Conservation (phyloP, 1,140 invertebrate species). For the Caenorhabditis remanei region DNA sequence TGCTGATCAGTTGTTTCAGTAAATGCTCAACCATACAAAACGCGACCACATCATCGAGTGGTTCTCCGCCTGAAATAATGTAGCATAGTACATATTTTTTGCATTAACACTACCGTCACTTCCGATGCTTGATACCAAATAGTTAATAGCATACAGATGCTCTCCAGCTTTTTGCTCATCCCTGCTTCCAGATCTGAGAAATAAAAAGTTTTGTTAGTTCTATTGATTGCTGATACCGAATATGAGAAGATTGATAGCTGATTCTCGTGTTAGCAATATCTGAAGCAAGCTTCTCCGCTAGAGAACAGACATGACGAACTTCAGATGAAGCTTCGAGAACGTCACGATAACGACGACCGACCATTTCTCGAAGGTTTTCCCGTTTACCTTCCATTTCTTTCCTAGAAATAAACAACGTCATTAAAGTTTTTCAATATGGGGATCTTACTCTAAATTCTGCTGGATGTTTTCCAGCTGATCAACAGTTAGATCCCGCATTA, state of each 20-base stretch:
- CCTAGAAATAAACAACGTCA: conserved; percentile 61
- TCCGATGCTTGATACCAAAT: conserved; percentile 26
- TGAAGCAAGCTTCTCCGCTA: background rate
- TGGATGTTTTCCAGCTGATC: conserved; percentile 76
- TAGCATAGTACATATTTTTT: background rate
- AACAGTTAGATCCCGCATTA: conserved; percentile 75
- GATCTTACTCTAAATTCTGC: conserved; percentile 66
- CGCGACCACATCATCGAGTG: conserved; percentile 17
- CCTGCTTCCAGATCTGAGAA: background rate
- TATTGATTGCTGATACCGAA: background rate
- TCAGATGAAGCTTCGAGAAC: conserved; percentile 78
- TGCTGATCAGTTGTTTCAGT: conserved; percentile 30
- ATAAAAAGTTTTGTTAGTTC: background rate
- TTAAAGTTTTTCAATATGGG: background rate
- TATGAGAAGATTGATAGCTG: conserved; percentile 4
- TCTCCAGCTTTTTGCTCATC: conserved; percentile 41
- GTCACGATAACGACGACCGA: conserved; percentile 78
- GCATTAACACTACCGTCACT: background rate
- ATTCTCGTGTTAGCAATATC: conserved; percentile 1
- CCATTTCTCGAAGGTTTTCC: conserved; percentile 78
- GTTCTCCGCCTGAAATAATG: conserved; percentile 10
- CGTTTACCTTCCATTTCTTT: conserved; percentile 79
- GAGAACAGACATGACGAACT: conserved; percentile 58
- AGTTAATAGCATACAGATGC: conserved; percentile 38
- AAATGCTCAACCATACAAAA: conserved; percentile 37